These are phyloP conservation scores for Lissocephala sabroskyi DNA, from an alignment of 2,888 invertebrate species.

Conservation along the genomic window DNA sequence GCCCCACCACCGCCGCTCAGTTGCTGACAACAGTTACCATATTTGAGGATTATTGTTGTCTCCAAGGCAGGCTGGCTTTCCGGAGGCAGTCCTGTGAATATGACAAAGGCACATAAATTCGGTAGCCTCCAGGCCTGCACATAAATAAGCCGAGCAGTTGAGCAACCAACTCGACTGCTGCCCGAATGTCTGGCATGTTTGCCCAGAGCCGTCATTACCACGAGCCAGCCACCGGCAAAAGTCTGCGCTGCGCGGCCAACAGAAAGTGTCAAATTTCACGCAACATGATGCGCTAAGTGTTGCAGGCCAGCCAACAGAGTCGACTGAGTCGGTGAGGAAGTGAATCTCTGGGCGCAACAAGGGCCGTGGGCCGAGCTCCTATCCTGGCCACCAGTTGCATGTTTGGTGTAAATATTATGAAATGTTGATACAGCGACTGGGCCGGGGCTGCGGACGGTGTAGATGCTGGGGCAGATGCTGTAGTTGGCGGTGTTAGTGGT, in stretches of 20 bases:
- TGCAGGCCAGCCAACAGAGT: slow-evolving; percentile 50
- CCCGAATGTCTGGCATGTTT: slow-evolving; percentile 49
- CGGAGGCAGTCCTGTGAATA: slow-evolving; percentile 41
- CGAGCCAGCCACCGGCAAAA: neutral
- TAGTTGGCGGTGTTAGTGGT: slow-evolving; percentile 18
- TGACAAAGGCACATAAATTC: slow-evolving; percentile 62
- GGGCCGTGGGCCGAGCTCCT: slow-evolving; percentile 12
- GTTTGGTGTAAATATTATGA: slow-evolving; percentile 68
- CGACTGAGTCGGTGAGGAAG: neutral
- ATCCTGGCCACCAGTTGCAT: slow-evolving; percentile 54
- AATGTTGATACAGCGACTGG: slow-evolving; percentile 64
- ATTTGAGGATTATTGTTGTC: slow-evolving; percentile 59
- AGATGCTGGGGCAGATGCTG: too few relatives aligned
- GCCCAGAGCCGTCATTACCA: slow-evolving; percentile 34
- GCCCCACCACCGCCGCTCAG: slow-evolving; percentile 22
- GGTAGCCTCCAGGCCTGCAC: slow-evolving; percentile 48
- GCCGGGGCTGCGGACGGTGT: slow-evolving; percentile 38
- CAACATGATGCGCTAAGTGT: slow-evolving; percentile 64
- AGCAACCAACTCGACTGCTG: neutral
- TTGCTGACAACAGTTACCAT: slow-evolving; percentile 59
- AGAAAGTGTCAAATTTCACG: slow-evolving; percentile 65
- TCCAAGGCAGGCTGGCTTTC: neutral
- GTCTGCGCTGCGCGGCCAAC: slow-evolving; percentile 3
- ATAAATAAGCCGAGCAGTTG: slow-evolving; percentile 30
- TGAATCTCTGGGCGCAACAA: neutral